These are phyloP conservation scores for Notothenia coriiceps DNA, from an alignment of 2,113 vertebrate genomes.

Conservation along the genomic window DNA sequence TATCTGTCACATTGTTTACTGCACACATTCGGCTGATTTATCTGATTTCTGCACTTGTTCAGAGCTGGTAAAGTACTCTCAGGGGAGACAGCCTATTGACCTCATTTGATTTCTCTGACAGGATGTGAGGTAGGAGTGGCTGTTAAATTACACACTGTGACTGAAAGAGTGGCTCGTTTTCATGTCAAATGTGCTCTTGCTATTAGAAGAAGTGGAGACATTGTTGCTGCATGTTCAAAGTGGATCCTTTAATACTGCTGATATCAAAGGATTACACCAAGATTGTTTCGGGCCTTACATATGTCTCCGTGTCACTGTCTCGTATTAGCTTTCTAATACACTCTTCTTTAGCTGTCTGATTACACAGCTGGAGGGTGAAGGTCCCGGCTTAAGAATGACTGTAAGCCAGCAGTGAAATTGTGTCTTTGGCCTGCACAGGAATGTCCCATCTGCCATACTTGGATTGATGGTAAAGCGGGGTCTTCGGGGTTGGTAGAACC, in stretches of 20 bases:
- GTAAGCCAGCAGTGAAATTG: slow-evolving; percentile 41
- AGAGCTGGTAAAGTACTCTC: slow-evolving; percentile 3
- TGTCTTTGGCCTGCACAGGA: slow-evolving; percentile 33
- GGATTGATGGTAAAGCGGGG: slow-evolving; percentile 16
- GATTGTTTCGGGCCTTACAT: slow-evolving; percentile 59
- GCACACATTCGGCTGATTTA: slow-evolving; percentile 6
- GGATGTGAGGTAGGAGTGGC: slow-evolving; percentile 15
- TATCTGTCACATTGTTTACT: slow-evolving; percentile 5
- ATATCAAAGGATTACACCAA: slow-evolving; percentile 71
- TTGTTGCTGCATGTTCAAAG: slow-evolving; percentile 28
- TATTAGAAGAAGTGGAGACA: slow-evolving; percentile 22
- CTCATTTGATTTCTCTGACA: slow-evolving; percentile 34
- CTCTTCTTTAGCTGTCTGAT: slow-evolving; percentile 56
- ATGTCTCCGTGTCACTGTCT: slow-evolving; percentile 58
- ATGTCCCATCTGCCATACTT: slow-evolving; percentile 52
- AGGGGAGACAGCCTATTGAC: slow-evolving; percentile 11
- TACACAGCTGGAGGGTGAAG: slow-evolving; percentile 57
- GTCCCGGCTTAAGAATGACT: slow-evolving; percentile 43
- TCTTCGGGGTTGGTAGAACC: slow-evolving; percentile 5
- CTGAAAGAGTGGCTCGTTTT: slow-evolving; percentile 14
- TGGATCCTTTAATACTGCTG: slow-evolving; percentile 50
- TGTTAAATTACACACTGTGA: slow-evolving; percentile 19
- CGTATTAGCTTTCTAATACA: slow-evolving; percentile 66
- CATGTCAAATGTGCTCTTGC: slow-evolving; percentile 1
- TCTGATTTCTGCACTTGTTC: slow-evolving; percentile 13